Conservation (phyloP, 2,113 vertebrate species). For the Corythaixoides concolor region DNA sequence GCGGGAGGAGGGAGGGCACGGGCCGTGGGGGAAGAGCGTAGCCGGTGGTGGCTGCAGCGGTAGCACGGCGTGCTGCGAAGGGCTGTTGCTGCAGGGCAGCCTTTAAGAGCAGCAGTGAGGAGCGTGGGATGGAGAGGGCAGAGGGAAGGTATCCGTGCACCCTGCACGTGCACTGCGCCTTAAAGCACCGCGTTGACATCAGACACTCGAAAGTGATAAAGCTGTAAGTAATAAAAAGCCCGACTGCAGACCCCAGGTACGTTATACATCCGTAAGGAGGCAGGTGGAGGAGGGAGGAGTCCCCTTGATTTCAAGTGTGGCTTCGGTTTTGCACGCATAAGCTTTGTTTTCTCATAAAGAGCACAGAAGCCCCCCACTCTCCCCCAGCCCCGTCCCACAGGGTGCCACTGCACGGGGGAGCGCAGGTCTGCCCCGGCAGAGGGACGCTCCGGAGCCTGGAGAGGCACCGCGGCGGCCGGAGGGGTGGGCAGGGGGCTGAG, state of each 20-base stretch:
- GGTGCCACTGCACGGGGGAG: too few relatives aligned
- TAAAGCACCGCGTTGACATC: not conserved
- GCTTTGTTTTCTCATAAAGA: not conserved
- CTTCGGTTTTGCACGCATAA: not conserved
- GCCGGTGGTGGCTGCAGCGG: not conserved
- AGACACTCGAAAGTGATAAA: not conserved
- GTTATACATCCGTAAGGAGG: not conserved
- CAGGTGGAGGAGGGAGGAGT: not conserved
- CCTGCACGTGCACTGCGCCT: not conserved
- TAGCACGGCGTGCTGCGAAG: fast-evolving
- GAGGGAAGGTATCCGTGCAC: not conserved
- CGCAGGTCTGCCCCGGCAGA: fast-evolving
- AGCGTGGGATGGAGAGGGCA: too few relatives aligned
- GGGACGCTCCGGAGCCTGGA: fast-evolving
- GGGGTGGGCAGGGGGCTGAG: not conserved
- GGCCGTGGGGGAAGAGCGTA: fast-evolving
- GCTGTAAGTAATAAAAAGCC: fast-evolving
- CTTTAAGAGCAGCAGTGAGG: not conserved
- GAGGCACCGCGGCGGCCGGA: fast-evolving
- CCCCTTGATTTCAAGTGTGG: not conserved
- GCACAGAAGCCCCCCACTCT: not conserved
- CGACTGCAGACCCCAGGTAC: not conserved
- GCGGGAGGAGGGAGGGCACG: not conserved
- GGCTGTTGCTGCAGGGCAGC: not conserved
- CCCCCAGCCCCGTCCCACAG: fast-evolving